These are phyloP conservation scores for Nasonovia ribisnigri DNA, from an alignment of 2,888 invertebrate genomes.

Conservation along the genomic window DNA sequence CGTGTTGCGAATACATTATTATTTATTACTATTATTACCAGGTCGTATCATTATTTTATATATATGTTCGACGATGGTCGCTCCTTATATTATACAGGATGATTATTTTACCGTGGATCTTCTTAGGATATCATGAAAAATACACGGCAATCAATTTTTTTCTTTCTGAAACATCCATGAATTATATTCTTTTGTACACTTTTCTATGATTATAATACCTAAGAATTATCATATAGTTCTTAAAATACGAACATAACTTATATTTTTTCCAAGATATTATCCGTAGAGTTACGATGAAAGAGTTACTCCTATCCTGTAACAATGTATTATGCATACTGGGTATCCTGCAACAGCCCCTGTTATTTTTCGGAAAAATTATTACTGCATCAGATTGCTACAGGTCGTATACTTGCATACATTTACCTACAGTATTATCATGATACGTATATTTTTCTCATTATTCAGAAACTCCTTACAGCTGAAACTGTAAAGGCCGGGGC, in stretches of 20 bases:
- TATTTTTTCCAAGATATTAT: background rate
- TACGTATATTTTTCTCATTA: background rate
- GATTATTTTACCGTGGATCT: background rate
- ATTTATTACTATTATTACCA: background rate
- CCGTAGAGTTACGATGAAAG: background rate
- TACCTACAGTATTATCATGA: background rate
- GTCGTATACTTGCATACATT: background rate
- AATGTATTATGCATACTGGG: background rate
- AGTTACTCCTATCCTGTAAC: background rate
- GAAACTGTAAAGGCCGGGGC: too few relatives aligned
- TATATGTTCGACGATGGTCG: background rate
- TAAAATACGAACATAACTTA: background rate
- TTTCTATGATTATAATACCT: background rate
- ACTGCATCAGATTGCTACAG: background rate
- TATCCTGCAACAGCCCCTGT: background rate
- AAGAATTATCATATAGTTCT: background rate
- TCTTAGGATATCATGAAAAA: background rate
- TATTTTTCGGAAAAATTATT: background rate
- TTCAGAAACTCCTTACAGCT: background rate
- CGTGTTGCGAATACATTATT: constrained; percentile 14
- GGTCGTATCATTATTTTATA: background rate
- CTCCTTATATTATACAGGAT: background rate
- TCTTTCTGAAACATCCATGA: too few relatives aligned
- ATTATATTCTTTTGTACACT: background rate
- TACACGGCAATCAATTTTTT: too few relatives aligned